phyloP scores from a whole-genome alignment of 2,888 invertebrate species.

The Sphecodes monilicornis region DNA sequence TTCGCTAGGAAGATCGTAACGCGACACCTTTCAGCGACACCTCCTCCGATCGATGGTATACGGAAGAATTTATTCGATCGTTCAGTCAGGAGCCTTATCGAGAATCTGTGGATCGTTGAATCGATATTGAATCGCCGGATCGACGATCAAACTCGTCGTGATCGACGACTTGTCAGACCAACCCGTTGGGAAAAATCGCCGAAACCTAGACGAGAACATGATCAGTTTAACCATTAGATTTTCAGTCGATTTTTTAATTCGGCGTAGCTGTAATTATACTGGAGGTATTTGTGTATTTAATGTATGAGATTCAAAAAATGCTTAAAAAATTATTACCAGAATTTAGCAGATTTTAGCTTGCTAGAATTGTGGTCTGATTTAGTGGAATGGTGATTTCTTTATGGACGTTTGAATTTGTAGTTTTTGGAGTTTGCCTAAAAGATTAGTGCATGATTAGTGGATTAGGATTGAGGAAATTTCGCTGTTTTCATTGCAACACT shows the following conservation, averaged over 20 bases:
- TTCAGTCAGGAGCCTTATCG: slow-evolving; percentile 8
- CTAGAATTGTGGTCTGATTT: too few species aligned
- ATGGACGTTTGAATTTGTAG: neutral
- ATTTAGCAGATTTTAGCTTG: neutral
- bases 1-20: slow-evolving; percentile 60
- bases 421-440: neutral
- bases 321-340: too few species aligned
- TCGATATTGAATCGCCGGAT: neutral
- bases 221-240: neutral
- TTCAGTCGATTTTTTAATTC: neutral
- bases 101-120: slow-evolving; percentile 17
- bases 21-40: slow-evolving; percentile 63
- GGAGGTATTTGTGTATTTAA: neutral
- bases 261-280: neutral
- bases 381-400: too few species aligned
- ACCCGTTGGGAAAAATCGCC: neutral
- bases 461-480: neutral
- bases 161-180: neutral
- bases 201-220: neutral
- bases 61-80: slow-evolving; percentile 32
- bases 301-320: neutral
- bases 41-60: slow-evolving; percentile 44
- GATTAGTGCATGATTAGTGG: neutral
- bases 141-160: neutral
- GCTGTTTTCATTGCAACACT: neutral